Evolutionary conservation across 2,797 vertebrate species (phyloP).

Genomic region (Falco novaeseelandiae): DNA sequence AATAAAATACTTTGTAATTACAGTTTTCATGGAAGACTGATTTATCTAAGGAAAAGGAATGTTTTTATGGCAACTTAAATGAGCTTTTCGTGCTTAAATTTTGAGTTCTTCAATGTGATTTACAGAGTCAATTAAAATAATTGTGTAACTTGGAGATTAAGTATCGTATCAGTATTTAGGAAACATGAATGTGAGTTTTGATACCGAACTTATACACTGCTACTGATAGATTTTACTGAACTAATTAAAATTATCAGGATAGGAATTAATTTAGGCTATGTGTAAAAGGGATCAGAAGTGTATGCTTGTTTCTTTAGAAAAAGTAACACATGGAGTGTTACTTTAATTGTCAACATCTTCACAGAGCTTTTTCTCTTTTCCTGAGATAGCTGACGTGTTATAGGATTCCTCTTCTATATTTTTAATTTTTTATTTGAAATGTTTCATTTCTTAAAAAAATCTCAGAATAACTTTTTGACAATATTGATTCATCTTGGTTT

Average conservation of each 20-base stretch:
- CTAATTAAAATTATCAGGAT: background rate
- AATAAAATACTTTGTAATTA: background rate
- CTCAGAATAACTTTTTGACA: background rate
- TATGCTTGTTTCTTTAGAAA: background rate
- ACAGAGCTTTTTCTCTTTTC: background rate
- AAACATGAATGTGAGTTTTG: background rate
- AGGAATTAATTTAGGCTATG: background rate
- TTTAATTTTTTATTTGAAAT: conserved; percentile 7
- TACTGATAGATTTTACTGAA: background rate
- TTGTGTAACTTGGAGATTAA: background rate
- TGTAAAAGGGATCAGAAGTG: background rate
- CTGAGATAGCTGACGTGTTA: background rate
- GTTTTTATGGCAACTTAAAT: background rate
- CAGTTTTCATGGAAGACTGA: background rate
- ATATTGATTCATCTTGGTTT: background rate
- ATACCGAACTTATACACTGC: background rate
- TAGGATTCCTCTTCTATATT: background rate
- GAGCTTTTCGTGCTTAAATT: background rate
- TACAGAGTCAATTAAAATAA: background rate
- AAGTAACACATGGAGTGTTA: background rate
- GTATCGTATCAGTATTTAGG: background rate
- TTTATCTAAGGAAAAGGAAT: background rate
- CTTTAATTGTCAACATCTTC: background rate
- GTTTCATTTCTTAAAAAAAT: background rate
- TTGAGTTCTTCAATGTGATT: background rate